Conservation (phyloP, 1,140 invertebrate species). For the Drosophila punjabiensis region DNA sequence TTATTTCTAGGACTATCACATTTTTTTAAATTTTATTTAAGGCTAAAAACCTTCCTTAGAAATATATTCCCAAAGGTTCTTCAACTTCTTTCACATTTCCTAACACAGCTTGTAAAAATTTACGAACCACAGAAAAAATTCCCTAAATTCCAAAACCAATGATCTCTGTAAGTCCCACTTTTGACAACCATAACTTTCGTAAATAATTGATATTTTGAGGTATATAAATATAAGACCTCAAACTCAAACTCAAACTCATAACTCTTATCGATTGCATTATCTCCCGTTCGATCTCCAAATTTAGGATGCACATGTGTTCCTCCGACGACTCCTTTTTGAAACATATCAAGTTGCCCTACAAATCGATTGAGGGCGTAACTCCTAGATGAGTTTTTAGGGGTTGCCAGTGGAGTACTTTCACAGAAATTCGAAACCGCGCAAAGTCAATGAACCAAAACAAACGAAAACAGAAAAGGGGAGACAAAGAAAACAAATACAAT, state of each 20-base stretch:
- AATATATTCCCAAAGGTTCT: neutral
- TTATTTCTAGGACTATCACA: fast-evolving
- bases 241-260: conserved; percentile 10
- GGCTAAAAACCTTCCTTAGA: too few relatives aligned
- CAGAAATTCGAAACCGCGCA: conserved; percentile 73
- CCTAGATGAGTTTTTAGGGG: conserved; percentile 14
- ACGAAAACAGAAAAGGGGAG: conserved; percentile 66
- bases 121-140: conserved; percentile 12
- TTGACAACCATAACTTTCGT: conserved; percentile 26
- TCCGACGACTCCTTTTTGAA: neutral
- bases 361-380: conserved; percentile 44
- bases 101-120: neutral
- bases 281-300: conserved; percentile 16
- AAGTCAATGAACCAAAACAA: conserved; percentile 81
- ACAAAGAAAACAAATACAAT: conserved; percentile 66
- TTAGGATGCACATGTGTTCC: conserved; percentile 30
- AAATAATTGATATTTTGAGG: conserved; percentile 13
- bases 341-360: conserved; percentile 42
- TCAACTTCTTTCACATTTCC: too few relatives aligned
- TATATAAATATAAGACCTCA: conserved; percentile 6
- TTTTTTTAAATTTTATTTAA: neutral
- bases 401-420: conserved; percentile 46
- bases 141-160: conserved; percentile 14
- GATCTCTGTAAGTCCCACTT: conserved; percentile 8
- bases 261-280: conserved; percentile 31